Evolutionary conservation across 2,113 vertebrate genomes (phyloP).

Genomic region (Clarias gariepinus): DNA sequence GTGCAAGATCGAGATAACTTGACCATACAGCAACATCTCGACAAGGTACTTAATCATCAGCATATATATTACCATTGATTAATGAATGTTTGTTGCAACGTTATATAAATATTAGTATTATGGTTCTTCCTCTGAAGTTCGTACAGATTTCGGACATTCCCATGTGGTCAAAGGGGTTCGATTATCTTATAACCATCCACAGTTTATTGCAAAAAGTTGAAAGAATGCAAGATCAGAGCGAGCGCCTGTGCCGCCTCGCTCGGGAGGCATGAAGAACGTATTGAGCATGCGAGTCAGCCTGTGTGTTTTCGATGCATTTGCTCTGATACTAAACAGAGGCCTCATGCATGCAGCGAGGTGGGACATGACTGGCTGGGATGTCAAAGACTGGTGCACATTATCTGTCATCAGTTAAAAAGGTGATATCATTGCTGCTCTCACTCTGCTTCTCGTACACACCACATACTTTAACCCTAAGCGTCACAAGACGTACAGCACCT

Average conservation of each 20-base stretch:
- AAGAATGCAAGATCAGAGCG: conserved; percentile 3
- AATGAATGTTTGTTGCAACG: not conserved
- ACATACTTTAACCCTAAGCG: conserved; percentile 36
- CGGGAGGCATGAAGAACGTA: conserved; percentile 23
- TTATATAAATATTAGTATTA: not conserved
- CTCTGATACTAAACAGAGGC: conserved; percentile 53
- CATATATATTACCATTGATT: not conserved
- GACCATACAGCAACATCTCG: conserved; percentile 82
- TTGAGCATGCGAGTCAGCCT: conserved; percentile 18
- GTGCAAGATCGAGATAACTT: conserved; percentile 83
- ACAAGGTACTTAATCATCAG: conserved; percentile 78
- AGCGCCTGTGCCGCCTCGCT: not conserved
- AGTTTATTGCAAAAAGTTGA: not conserved
- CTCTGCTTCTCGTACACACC: conserved; percentile 44
- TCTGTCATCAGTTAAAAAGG: conserved; percentile 61
- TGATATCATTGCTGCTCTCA: conserved; percentile 54
- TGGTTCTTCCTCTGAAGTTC: not conserved
- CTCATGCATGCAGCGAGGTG: conserved; percentile 11
- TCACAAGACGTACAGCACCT: conserved; percentile 43
- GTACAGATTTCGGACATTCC: not conserved
- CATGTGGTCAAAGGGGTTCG: not conserved
- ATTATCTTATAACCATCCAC: not conserved
- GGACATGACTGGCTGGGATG: conserved; percentile 40
- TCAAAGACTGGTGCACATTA: conserved; percentile 49
- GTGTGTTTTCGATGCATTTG: conserved; percentile 29